Percentiles rank a stretch among this genome's conserved stretches.
These are phyloP conservation scores for Drosophila pseudotakahashii DNA, from an alignment of 2,888 invertebrate species.

Conservation along the genomic window DNA sequence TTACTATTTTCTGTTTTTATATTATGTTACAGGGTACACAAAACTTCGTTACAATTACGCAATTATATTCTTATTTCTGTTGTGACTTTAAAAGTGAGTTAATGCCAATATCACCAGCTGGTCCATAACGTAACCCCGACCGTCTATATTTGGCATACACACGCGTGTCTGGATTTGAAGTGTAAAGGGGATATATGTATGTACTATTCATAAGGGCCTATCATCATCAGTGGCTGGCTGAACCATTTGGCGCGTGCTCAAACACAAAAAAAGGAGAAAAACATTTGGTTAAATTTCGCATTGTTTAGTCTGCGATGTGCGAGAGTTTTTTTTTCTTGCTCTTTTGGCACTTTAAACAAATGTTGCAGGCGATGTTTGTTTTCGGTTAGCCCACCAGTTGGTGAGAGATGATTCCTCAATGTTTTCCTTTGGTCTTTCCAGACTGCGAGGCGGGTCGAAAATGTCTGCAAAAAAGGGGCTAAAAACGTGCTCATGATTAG, in stretches of 20 bases:
- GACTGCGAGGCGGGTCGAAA: conserved; percentile 59
- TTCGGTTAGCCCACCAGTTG: conserved; percentile 14
- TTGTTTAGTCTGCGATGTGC: conserved; percentile 65
- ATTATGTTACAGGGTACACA: no score
- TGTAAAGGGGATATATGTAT: not conserved
- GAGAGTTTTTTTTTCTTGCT: conserved; percentile 1
- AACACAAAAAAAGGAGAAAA: conserved; percentile 24
- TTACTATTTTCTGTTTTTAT: no score
- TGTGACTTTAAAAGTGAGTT: conserved; percentile 24
- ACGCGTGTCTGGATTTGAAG: conserved; percentile 16
- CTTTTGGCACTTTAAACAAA: conserved; percentile 48
- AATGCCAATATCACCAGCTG: conserved; percentile 61
- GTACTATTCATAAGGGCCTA: not conserved
- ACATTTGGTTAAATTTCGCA: conserved; percentile 46
- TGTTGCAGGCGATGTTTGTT: conserved; percentile 42
- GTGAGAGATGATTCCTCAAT: conserved; percentile 26
- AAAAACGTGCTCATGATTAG: conserved; percentile 20
- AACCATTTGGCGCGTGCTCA: conserved; percentile 64
- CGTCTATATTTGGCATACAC: conserved; percentile 22
- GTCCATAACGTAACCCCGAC: conserved; percentile 9
- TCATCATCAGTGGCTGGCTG: conserved; percentile 6
- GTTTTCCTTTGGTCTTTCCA: conserved; percentile 37
- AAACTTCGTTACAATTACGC: no score
- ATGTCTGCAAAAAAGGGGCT: conserved; percentile 19
- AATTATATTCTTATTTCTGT: not conserved